phyloP scores from a whole-genome alignment of 1,140 invertebrate genomes.

The Caerostris extrusa region DNA sequence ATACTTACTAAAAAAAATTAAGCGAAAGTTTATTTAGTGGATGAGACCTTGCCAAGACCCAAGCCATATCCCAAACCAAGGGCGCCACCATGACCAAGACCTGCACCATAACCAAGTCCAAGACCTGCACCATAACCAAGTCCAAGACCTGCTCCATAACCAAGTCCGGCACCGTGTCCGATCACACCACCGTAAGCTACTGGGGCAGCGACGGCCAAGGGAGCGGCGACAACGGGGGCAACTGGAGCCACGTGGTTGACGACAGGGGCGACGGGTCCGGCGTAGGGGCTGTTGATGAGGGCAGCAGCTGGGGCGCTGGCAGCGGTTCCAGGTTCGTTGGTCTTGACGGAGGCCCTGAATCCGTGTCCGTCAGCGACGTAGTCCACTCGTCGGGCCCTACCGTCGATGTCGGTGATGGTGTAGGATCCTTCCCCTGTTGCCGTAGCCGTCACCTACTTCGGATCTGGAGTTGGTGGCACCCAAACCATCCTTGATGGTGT shows the following conservation, averaged over 20 bases:
- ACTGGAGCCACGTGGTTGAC: neutral
- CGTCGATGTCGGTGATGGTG: neutral
- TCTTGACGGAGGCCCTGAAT: neutral
- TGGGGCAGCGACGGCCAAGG: neutral
- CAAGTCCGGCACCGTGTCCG: neutral
- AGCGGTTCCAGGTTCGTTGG: neutral
- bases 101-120: neutral
- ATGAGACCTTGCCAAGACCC: neutral
- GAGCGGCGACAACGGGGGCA: neutral
- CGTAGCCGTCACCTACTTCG: conserved; percentile 78
- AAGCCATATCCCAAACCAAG: neutral
- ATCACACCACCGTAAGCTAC: neutral
- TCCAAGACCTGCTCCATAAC: neutral
- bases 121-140: neutral
- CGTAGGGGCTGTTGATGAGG: conserved; percentile 3
- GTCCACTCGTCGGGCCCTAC: conserved; percentile 5
- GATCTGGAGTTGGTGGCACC: conserved; percentile 78
- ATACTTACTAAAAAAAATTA: too few species aligned
- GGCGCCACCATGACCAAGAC: neutral
- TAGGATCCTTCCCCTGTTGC: conserved; percentile 66
- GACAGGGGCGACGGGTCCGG: neutral
- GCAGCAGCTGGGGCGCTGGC: neutral
- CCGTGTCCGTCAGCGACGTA: conserved; percentile 23
- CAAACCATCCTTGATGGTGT: conserved; percentile 77
- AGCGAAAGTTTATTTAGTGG: neutral